A percentile compares a stretch with the other conserved stretches of the same genome.
Conservation (phyloP, 1,140 invertebrate species). For the Drosophila erecta region DNA sequence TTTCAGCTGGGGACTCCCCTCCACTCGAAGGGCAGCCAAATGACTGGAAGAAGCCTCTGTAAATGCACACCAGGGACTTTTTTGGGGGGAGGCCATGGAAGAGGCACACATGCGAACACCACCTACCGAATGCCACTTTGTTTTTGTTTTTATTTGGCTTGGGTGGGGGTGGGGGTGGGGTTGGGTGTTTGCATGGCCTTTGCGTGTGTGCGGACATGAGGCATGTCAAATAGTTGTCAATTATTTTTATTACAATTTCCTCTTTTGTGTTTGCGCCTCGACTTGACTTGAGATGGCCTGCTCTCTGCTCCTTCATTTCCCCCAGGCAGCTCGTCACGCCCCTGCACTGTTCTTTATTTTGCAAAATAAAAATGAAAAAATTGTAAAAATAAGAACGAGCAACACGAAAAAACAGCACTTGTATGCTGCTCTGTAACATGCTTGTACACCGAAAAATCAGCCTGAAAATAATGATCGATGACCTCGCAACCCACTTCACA, state of each 20-base stretch:
- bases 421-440: conserved; percentile 18
- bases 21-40: conserved; percentile 30
- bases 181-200: conserved; percentile 52
- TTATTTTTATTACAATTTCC: conserved; percentile 83
- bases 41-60: conserved; percentile 51
- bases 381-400: too few species aligned
- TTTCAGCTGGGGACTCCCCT: not conserved
- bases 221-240: conserved; percentile 83
- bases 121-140: not conserved
- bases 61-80: conserved; percentile 74
- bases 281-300: conserved; percentile 37
- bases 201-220: conserved; percentile 76
- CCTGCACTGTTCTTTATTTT: conserved; percentile 36
- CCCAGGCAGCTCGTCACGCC: conserved; percentile 36
- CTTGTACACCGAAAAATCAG: conserved; percentile 9
- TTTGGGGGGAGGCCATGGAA: conserved; percentile 1
- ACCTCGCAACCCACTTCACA: not conserved
- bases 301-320: not conserved
- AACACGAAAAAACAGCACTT: conserved; percentile 5
- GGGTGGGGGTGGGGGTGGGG: too few species aligned
- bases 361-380: conserved; percentile 1
- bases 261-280: conserved; percentile 53
- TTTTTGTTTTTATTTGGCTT: not conserved
- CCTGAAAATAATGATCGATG: conserved; percentile 5
- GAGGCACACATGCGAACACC: conserved; percentile 9